These are phyloP conservation scores for Sylvia borin DNA, from an alignment of 2,797 vertebrate species.

Conservation along the genomic window DNA sequence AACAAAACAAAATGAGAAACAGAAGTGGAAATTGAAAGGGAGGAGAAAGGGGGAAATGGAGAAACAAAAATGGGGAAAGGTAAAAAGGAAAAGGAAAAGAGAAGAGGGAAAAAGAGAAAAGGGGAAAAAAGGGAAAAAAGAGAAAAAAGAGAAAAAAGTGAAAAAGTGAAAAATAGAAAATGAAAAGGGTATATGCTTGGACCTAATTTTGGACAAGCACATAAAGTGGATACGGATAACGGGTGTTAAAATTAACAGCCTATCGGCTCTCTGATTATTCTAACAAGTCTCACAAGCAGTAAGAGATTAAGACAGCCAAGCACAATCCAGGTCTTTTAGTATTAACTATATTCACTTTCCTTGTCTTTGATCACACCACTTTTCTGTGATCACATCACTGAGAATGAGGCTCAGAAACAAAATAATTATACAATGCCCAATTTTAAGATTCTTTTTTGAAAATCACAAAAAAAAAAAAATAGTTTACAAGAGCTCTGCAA, in stretches of 20 bases:
- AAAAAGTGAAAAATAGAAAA: neutral
- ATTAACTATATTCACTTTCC: neutral
- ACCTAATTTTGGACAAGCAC: neutral
- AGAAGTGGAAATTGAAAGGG: neutral
- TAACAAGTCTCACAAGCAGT: neutral
- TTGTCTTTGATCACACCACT: neutral
- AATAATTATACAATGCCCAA: neutral
- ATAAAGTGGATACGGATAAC: neutral
- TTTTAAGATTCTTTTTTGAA: neutral
- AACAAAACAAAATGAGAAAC: neutral
- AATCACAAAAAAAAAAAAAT: neutral
- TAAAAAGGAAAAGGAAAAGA: neutral
- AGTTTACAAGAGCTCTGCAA: too few relatives aligned
- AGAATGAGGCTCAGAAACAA: neutral
- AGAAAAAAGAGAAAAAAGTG: neutral
- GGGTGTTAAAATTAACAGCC: neutral
- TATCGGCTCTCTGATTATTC: neutral
- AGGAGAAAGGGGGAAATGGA: neutral
- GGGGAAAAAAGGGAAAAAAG: neutral
- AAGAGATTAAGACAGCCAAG: neutral
- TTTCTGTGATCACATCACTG: neutral
- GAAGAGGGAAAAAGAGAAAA: neutral
- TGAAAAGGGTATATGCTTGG: neutral
- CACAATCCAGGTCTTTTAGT: neutral
- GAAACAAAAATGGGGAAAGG: neutral